A percentile compares a stretch with the other conserved stretches of the same genome.
Evolutionary conservation across 2,888 invertebrate genomes (phyloP).

Genomic region (Petrolisthes cinctipes): DNA sequence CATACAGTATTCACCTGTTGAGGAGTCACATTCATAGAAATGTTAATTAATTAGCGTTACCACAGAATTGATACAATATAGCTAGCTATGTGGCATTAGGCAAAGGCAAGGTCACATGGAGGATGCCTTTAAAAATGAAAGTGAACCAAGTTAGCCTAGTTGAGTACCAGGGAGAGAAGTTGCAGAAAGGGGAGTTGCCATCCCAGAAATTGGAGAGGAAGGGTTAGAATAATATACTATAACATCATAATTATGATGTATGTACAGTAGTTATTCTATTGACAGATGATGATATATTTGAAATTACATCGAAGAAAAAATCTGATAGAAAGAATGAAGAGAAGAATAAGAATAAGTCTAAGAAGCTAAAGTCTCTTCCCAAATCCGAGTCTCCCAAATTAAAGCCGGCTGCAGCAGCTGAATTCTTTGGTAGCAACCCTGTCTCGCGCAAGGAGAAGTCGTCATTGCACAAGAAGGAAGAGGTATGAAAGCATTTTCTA

Average conservation of each 20-base stretch:
- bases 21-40: no score
- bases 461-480: constrained; percentile 29
- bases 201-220: no score
- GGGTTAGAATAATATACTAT: no score
- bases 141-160: no score
- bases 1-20: no score
- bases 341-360: neutral
- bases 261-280: neutral
- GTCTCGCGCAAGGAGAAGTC: constrained; percentile 12
- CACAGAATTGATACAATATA: no score
- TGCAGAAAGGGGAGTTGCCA: no score
- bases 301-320: neutral
- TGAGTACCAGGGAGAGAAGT: no score
- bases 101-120: no score
- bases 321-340: constrained; percentile 21
- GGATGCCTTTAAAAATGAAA: no score
- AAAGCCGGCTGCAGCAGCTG: constrained; percentile 29
- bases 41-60: no score
- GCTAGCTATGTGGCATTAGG: no score
- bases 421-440: constrained; percentile 38
- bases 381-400: constrained; percentile 39
- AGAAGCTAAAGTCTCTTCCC: constrained; percentile 17
- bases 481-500: neutral
- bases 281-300: constrained; percentile 50
- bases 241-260: neutral